Conservation (phyloP, 1,140 invertebrate genomes). For the Oedothorax gibbosus region DNA sequence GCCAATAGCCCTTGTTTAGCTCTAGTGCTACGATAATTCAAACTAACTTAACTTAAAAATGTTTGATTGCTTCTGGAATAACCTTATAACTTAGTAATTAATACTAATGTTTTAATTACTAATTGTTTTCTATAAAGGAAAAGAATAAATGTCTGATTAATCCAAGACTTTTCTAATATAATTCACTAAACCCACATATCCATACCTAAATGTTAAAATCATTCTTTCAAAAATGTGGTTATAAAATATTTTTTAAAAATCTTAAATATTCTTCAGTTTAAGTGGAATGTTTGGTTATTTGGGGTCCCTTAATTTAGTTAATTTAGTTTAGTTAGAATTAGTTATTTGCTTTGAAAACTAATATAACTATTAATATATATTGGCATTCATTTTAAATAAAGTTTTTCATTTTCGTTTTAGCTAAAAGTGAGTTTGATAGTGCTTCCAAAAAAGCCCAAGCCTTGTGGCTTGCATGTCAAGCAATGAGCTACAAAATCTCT, state of each 20-base stretch:
- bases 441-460: conserved; percentile 84
- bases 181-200: no score
- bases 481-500: conserved; percentile 73
- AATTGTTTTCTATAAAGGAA: no score
- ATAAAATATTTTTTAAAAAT: background rate
- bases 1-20: no score
- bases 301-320: background rate
- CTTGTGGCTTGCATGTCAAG: conserved; percentile 92
- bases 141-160: no score
- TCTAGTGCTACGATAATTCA: no score
- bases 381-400: background rate
- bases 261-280: background rate
- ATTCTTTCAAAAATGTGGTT: background rate
- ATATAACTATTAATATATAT: background rate
- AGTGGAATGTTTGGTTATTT: background rate
- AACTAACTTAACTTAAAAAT: no score
- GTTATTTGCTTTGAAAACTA: background rate
- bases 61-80: no score
- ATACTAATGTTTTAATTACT: no score
- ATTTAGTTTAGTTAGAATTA: background rate
- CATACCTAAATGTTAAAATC: background rate
- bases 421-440: conserved; percentile 82
- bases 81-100: no score
- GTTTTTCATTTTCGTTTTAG: conserved; percentile 69
- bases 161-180: no score